Base-by-base conservation (phyloP, 2,888 invertebrate species). In the Aporophyla lueneburgensis region DNA sequence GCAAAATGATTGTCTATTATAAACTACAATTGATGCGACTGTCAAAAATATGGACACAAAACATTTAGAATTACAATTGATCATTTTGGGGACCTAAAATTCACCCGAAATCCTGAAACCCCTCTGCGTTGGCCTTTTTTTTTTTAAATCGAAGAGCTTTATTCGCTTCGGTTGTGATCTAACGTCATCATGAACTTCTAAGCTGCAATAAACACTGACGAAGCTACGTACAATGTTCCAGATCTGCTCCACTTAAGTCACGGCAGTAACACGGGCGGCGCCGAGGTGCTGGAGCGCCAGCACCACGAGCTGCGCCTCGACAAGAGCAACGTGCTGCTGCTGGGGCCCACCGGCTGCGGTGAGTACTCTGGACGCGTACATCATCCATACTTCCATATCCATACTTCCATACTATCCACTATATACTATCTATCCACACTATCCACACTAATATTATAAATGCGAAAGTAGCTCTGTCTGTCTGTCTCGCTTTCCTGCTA, bases 271-370 rank as follows among this genome's bases (percentile, higher is more conserved):
- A 89, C 84, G 56, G 92, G 91, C 65, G 98, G 98, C 72, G 98
- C 98, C 0, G 99, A 99, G 88, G 97, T 99, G 77, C 95, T 99
- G 46, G 99, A 99, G 88, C 97, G 98, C 67, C 98, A 98, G 81
- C 97, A 98, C 71, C 98, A 98, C 93, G 99, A 99, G 89, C 96
- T 99, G 62, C 97, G 98, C 86, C 96, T 99, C 79, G 99, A 99
- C 93, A 99, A 99, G 96, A 98, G 99, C 93, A 99, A 99, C 93
- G 99, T 99, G 72, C 97, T 99, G 43, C 97, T 99, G 91, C 96
- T 99, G 70, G 99, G 99, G 14, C 99, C 99, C 27, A 99, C 99
- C 1, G 99, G 99, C 71, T 99, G 99, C 90, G 99, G 99, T 95
- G 97, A 98, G 93, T n/a, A n/a, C n/a, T n/a, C n/a, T n/a, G n/a